Base-by-base conservation (phyloP, 2,888 invertebrate genomes). In the Balanococcus diminutus region DNA sequence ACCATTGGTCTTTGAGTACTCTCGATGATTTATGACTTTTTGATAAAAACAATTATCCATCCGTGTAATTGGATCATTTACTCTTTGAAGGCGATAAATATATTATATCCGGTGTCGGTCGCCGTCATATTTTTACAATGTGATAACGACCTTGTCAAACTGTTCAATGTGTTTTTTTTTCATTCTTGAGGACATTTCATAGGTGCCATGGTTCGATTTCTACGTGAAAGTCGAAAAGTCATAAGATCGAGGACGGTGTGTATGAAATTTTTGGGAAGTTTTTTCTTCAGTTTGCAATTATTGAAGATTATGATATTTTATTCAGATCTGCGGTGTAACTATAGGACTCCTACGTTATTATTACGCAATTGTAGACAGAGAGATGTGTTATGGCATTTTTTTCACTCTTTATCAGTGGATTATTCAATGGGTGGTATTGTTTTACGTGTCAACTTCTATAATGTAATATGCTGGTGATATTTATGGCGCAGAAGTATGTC, bases 351-450 rank as follows among this genome's bases (percentile, higher is more conserved):
- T 67, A 67, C 61, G 28, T 28, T 0, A 28, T 67, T 14, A 67
- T 67, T 51, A 51, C 51, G 51, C 51, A 51, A 51, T 51, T 19
- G 51, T 51, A 5, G 28, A 3, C 28, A 28, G 2, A 28, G 28
- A 67, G 61, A 67, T 67, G 28, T 22, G 56, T 56, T n/a, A 56
- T 19, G 56, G 56, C 11, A 3, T 25, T 67, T 67, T 67, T 67
- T 67, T 67, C 11, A 9, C 14, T 25, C 11, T 25, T 67, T 67
- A 67, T 67, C 28, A 28, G 51, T 5, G n/a, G 51, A 28, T 67
- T 67, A 67, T 67, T 67, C 61, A 67, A 67, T 28, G 61, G 28
- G 61, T 67, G 51, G 61, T 67, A 67, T 67, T 67, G 61, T 67
- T 67, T 67, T 67, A 67, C 61, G 61, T 67, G 61, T 67, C 61